phyloP scores from a whole-genome alignment of 2,113 vertebrate genomes.

The Pleuronectes platessa region DNA sequence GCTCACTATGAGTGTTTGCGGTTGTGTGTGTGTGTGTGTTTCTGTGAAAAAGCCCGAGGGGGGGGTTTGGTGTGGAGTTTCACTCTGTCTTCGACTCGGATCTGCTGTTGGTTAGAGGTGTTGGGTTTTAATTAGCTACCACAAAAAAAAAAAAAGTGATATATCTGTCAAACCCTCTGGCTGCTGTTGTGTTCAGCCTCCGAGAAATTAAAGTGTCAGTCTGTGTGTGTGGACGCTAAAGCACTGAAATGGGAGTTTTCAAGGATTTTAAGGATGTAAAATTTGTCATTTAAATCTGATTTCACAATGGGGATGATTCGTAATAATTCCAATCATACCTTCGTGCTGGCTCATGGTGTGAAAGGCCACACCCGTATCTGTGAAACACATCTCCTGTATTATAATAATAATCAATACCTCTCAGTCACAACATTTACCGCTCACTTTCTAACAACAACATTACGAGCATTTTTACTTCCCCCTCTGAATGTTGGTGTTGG shows the following conservation, averaged over 20 bases:
- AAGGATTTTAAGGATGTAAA: too few species aligned
- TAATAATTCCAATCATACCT: neutral
- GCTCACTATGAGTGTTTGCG: slow-evolving; percentile 17
- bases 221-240: neutral
- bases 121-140: slow-evolving; percentile 55
- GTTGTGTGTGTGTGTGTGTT: neutral
- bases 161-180: slow-evolving; percentile 42
- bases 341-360: neutral
- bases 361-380: neutral
- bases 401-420: neutral
- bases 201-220: slow-evolving; percentile 38
- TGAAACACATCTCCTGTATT: neutral
- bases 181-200: slow-evolving; percentile 28
- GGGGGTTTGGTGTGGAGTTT: slow-evolving; percentile 45
- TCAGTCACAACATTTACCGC: slow-evolving; percentile 2
- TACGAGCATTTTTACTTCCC: slow-evolving; percentile 15
- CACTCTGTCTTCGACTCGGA: slow-evolving; percentile 5
- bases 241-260: neutral
- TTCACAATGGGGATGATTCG: neutral
- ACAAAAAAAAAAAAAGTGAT: slow-evolving; percentile 35
- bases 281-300: too few species aligned
- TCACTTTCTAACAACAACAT: slow-evolving; percentile 1
- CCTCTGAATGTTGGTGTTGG: slow-evolving; percentile 29
- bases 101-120: slow-evolving; percentile 54
- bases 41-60: slow-evolving; percentile 32